These are phyloP conservation scores for Atherinosoma microstoma DNA, from an alignment of 2,797 vertebrate species.

Conservation along the genomic window DNA sequence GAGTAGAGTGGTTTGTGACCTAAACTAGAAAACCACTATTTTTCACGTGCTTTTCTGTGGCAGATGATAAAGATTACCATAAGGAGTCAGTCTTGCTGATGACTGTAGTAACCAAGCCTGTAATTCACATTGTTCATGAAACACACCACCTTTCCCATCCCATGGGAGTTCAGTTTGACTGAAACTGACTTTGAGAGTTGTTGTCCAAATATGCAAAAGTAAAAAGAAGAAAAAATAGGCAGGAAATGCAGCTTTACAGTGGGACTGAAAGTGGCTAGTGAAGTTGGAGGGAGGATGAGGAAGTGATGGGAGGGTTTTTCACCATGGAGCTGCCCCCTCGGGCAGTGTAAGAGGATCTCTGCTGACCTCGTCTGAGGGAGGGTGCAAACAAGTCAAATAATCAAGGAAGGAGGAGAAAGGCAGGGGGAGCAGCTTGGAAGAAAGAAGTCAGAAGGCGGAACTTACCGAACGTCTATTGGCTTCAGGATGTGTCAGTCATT, in stretches of 20 bases:
- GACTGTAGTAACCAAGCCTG: neutral
- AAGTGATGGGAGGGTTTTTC: slow-evolving; percentile 33
- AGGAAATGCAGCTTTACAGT: slow-evolving; percentile 23
- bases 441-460: slow-evolving; percentile 40
- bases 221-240: slow-evolving; percentile 6
- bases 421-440: slow-evolving; percentile 53
- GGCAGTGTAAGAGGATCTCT: slow-evolving; percentile 60
- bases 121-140: neutral
- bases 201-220: neutral
- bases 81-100: slow-evolving; percentile 9
- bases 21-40: slow-evolving; percentile 7
- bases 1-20: neutral
- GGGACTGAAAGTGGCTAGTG: slow-evolving; percentile 1
- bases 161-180: slow-evolving; percentile 9
- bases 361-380: slow-evolving; percentile 36
- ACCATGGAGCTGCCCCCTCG: slow-evolving; percentile 34
- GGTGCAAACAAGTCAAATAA: slow-evolving; percentile 52
- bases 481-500: slow-evolving; percentile 72
- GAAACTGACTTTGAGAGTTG: slow-evolving; percentile 6
- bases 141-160: neutral
- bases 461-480: slow-evolving; percentile 76
- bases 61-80: slow-evolving; percentile 1
- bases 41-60: slow-evolving; percentile 10
- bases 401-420: slow-evolving; percentile 52
- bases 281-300: slow-evolving; percentile 12